Evolutionary conservation across 2,888 invertebrate genomes (phyloP).

Genomic region (Cosmorhoe ocellata): DNA sequence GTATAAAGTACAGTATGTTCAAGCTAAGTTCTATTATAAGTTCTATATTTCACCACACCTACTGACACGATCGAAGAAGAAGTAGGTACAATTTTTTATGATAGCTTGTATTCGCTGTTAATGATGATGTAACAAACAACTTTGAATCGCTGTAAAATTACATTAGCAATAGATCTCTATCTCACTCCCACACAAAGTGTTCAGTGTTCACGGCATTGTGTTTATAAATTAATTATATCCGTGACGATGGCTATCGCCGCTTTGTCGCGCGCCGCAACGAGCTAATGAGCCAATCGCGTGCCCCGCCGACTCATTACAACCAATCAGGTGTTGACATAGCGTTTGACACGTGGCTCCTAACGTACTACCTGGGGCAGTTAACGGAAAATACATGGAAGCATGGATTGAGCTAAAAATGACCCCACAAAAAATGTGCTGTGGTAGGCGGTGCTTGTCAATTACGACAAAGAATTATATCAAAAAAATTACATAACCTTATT

Average conservation of each 20-base stretch:
- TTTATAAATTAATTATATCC: constrained; percentile 37
- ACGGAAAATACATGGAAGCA: too few relatives aligned
- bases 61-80: too few relatives aligned
- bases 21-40: too few relatives aligned
- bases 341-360: constrained; percentile 12
- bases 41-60: too few relatives aligned
- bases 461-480: too few relatives aligned
- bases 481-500: too few relatives aligned
- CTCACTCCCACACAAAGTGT: constrained; percentile 18
- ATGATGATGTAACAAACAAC: neutral
- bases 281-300: constrained; percentile 32
- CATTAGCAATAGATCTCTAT: constrained; percentile 11
- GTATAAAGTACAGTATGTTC: too few relatives aligned
- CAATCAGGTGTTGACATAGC: constrained; percentile 23
- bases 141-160: constrained; percentile 16
- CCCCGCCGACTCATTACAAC: constrained; percentile 7
- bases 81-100: neutral
- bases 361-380: too few relatives aligned
- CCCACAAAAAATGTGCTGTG: too few relatives aligned
- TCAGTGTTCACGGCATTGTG: constrained; percentile 26
- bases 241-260: constrained; percentile 32
- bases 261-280: constrained; percentile 27
- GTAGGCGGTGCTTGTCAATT: too few relatives aligned
- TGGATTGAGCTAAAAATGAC: too few relatives aligned
- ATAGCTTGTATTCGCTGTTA: too few relatives aligned